phyloP scores from a whole-genome alignment of 2,113 vertebrate genomes.

The Semnornis frantzii region DNA sequence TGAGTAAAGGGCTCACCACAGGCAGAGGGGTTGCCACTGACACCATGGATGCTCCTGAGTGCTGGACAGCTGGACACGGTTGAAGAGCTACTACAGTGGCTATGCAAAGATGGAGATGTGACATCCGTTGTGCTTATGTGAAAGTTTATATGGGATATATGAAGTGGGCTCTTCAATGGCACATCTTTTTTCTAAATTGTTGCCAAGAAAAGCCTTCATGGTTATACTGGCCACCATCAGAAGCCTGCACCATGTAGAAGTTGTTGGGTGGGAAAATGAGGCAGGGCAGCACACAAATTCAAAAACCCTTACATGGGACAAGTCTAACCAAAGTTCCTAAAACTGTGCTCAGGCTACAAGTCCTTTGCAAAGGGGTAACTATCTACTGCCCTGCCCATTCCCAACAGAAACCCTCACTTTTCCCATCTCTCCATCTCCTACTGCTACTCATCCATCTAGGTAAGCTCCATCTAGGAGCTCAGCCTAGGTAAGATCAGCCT shows the following conservation, averaged over 20 bases:
- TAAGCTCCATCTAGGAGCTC: fast-evolving
- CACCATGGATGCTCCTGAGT: background rate
- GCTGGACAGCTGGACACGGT: background rate
- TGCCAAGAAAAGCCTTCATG: background rate
- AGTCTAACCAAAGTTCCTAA: background rate
- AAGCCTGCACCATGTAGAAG: background rate
- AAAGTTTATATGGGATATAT: background rate
- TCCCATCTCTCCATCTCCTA: background rate
- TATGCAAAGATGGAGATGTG: background rate
- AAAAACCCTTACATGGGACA: background rate
- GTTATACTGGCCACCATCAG: background rate
- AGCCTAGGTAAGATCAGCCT: background rate
- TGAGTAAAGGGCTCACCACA: background rate
- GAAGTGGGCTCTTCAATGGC: background rate
- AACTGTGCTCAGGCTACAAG: background rate
- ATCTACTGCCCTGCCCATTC: background rate
- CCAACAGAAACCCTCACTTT: background rate
- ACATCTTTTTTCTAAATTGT: background rate
- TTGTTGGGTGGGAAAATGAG: background rate
- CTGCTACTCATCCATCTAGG: background rate
- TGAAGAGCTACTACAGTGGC: background rate
- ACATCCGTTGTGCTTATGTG: background rate
- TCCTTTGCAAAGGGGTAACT: background rate
- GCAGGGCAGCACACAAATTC: background rate
- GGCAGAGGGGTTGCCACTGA: background rate